A percentile compares a stretch with the other conserved stretches of the same genome.
phyloP scores from a whole-genome alignment of 2,888 invertebrate species.

The Hirtodrosophila cameraria region DNA sequence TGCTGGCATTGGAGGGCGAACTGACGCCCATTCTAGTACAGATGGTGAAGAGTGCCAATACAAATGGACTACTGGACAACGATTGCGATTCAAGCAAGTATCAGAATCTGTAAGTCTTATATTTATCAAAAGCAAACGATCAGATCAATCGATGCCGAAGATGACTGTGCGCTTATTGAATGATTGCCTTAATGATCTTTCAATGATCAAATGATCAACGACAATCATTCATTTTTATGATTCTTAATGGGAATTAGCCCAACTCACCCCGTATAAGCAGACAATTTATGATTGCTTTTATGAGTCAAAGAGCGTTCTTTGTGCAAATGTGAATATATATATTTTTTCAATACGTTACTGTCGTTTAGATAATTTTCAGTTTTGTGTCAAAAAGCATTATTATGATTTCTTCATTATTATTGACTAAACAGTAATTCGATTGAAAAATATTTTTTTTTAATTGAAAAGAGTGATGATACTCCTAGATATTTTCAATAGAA shows the following conservation, averaged over 20 bases:
- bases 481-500: too few species aligned
- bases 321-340: too few species aligned
- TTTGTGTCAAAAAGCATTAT: too few species aligned
- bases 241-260: background rate
- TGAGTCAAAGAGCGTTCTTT: too few species aligned
- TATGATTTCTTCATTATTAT: too few species aligned
- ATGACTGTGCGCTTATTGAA: background rate
- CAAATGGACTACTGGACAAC: constrained; percentile 98
- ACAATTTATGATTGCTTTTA: background rate
- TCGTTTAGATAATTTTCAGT: too few species aligned
- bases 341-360: too few species aligned
- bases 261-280: background rate
- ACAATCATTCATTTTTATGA: background rate
- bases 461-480: too few species aligned
- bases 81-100: constrained; percentile 98
- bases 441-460: too few species aligned
- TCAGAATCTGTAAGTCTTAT: constrained; percentile 92
- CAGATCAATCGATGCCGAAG: background rate
- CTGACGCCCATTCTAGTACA: constrained; percentile 99
- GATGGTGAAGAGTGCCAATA: constrained; percentile 99
- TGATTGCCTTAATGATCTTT: background rate
- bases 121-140: too few species aligned
- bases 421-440: too few species aligned
- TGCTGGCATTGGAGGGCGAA: constrained; percentile 98
- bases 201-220: background rate